Conservation (phyloP, 2,113 vertebrate species). For the Pterocles gutturalis region DNA sequence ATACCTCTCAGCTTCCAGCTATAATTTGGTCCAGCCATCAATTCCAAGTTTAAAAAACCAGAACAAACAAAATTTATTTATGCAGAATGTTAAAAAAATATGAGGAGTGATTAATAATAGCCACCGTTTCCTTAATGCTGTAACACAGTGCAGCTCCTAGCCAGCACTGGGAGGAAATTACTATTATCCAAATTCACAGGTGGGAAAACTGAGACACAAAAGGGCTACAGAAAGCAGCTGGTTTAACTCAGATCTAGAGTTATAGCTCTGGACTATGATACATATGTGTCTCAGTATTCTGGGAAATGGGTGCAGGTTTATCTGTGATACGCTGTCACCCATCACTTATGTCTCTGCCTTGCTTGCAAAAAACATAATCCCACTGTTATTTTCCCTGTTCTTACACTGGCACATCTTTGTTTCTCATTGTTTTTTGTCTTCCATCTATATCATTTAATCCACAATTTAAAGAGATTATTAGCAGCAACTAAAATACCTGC, state of each 20-base stretch:
- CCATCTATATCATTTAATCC: background rate
- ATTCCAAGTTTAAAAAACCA: slow-evolving; percentile 49
- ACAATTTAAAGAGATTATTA: background rate
- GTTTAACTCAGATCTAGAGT: background rate
- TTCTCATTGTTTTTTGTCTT: background rate
- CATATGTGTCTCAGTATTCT: background rate
- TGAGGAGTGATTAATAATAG: slow-evolving; percentile 34
- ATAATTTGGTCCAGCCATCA: background rate
- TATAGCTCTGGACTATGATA: background rate
- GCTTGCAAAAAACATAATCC: background rate
- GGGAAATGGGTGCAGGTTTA: background rate
- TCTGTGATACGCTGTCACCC: background rate
- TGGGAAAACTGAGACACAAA: slow-evolving; percentile 11
- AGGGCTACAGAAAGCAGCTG: background rate
- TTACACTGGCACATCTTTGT: background rate
- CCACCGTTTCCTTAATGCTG: slow-evolving; percentile 2
- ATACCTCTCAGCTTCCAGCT: slow-evolving; percentile 51
- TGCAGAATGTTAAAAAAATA: slow-evolving; percentile 28
- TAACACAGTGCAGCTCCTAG: background rate
- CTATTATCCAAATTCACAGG: slow-evolving; percentile 1
- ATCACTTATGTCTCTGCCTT: background rate
- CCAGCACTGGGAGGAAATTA: slow-evolving; percentile 19
- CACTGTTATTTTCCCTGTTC: background rate
- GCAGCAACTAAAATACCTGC: background rate
- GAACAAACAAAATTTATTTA: slow-evolving; percentile 45